These are phyloP conservation scores for Catotricha subobsoleta DNA, from an alignment of 2,888 invertebrate genomes.

Conservation along the genomic window DNA sequence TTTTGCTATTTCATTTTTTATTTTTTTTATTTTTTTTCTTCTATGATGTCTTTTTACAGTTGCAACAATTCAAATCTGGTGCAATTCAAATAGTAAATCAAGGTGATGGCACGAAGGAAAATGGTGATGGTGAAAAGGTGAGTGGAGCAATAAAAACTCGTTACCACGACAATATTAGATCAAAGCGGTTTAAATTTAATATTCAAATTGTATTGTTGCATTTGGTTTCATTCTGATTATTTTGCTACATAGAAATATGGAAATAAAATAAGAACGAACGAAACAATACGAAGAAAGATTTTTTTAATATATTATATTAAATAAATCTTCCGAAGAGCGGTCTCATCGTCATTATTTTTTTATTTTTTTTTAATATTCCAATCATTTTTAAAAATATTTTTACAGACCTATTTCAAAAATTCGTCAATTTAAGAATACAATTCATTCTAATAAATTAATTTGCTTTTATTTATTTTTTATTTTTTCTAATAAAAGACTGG, in stretches of 20 bases:
- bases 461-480: neutral
- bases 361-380: neutral
- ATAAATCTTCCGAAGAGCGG: neutral
- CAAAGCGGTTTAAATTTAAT: slow-evolving; percentile 10
- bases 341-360: neutral
- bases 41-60: slow-evolving; percentile 29
- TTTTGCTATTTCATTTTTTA: neutral
- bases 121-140: slow-evolving; percentile 45
- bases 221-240: neutral
- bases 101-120: slow-evolving; percentile 53
- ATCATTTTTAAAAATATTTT: no score
- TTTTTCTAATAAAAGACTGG: slow-evolving; percentile 9
- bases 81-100: slow-evolving; percentile 36
- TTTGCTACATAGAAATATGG: neutral
- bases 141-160: neutral
- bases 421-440: no score
- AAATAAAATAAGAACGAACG: no score
- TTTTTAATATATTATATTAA: neutral
- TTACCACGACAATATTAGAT: slow-evolving; percentile 9
- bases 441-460: no score
- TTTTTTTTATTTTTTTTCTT: slow-evolving; percentile 1
- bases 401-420: no score
- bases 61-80: slow-evolving; percentile 67
- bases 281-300: neutral
- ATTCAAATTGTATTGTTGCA: neutral